These are phyloP conservation scores for Trichoplax adhaerens DNA, from an alignment of 37 sponge, comb jelly and placozoan species.

Conservation along the genomic window DNA sequence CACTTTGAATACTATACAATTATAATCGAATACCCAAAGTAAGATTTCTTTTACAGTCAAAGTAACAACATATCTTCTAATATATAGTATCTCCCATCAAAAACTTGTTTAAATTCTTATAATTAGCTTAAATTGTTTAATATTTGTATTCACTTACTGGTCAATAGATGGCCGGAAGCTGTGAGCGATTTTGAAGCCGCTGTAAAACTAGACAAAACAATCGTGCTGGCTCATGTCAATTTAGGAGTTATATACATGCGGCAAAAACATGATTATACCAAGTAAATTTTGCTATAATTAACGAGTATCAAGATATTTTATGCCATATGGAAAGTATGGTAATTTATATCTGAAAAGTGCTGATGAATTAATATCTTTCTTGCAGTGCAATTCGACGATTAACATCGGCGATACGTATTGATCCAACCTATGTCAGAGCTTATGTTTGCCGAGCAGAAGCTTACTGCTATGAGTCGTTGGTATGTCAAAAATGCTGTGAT, in stretches of 20 bases:
- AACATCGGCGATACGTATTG: constrained; percentile 35
- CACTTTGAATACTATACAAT: no score
- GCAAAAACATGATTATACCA: constrained; percentile 13
- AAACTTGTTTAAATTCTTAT: no score
- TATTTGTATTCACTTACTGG: no score
- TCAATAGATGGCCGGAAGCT: constrained; percentile 55
- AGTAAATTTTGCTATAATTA: constrained; percentile 4
- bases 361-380: neutral
- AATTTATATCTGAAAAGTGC: neutral
- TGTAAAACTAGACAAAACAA: constrained; percentile 33
- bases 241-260: constrained; percentile 51
- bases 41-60: no score
- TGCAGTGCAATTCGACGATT: constrained; percentile 45
- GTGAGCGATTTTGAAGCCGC: constrained; percentile 51
- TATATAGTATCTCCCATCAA: no score
- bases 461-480: constrained; percentile 17
- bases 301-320: no score
- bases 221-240: constrained; percentile 45
- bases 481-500: neutral
- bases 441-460: constrained; percentile 75
- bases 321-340: no score
- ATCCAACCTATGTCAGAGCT: constrained; percentile 64
- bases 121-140: no score
- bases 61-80: no score
- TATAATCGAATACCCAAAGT: no score